phyloP scores from a whole-genome alignment of 2,113 vertebrate genomes.

The Podiceps cristatus region DNA sequence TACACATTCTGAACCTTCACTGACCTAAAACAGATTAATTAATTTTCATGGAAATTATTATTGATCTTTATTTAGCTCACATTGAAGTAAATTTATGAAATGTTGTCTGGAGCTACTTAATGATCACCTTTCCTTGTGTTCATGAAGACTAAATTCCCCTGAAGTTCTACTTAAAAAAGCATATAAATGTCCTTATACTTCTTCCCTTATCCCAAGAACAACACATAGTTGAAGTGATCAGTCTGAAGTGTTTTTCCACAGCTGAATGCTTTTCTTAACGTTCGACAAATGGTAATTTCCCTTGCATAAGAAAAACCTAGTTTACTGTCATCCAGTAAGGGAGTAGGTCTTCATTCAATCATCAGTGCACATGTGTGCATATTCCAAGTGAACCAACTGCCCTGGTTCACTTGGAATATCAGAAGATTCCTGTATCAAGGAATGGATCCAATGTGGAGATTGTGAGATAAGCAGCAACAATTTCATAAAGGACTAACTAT shows the following conservation, averaged over 20 bases:
- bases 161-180: neutral
- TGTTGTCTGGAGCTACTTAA: neutral
- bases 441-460: neutral
- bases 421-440: neutral
- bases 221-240: neutral
- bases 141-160: neutral
- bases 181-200: neutral
- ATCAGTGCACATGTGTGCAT: fast-evolving
- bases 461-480: neutral
- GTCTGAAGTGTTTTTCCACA: neutral
- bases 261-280: neutral
- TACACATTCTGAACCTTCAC: neutral
- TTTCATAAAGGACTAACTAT: neutral
- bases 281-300: neutral
- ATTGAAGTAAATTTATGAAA: neutral
- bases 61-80: neutral
- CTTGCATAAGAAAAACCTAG: neutral
- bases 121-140: neutral
- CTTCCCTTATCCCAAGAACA: neutral
- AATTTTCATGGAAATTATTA: neutral
- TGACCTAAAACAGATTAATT: neutral
- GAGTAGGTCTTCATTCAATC: neutral
- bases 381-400: too few relatives aligned
- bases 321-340: neutral
- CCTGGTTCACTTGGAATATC: neutral